These are phyloP conservation scores for Rhinolophus sinicus DNA, from an alignment of 2,113 vertebrate species.

Conservation along the genomic window DNA sequence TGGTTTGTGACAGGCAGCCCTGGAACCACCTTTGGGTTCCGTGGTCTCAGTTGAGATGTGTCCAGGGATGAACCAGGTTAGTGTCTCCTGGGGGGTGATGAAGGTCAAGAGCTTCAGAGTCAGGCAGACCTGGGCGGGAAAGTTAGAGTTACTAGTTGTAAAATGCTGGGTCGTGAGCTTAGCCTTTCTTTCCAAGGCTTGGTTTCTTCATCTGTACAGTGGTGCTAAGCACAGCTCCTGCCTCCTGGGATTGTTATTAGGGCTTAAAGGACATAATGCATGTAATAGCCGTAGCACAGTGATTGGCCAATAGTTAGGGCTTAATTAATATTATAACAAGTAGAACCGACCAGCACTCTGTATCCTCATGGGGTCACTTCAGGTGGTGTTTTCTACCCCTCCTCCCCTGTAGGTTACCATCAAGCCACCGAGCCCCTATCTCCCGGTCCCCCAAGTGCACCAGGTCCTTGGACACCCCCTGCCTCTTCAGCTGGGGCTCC, in stretches of 20 bases:
- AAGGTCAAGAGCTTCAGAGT: neutral
- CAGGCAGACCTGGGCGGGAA: neutral
- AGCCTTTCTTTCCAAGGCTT: neutral
- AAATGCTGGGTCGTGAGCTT: neutral
- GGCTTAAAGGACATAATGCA: neutral
- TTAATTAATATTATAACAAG: neutral
- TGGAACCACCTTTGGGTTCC: neutral
- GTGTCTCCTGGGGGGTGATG: too few relatives aligned
- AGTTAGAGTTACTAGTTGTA: neutral
- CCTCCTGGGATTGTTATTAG: neutral
- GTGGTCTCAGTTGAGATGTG: neutral
- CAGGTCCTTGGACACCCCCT: too few relatives aligned
- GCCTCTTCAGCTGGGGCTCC: neutral
- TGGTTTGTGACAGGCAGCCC: neutral
- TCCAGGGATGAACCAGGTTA: neutral
- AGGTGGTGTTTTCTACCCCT: neutral
- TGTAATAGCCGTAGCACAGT: rapidly evolving
- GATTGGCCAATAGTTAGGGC: neutral
- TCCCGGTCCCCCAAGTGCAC: neutral
- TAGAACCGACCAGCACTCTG: neutral
- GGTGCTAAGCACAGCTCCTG: neutral
- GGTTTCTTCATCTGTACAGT: neutral
- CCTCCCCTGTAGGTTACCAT: neutral
- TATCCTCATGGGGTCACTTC: neutral
- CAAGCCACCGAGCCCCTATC: rapidly evolving